Evolutionary conservation across 2,888 invertebrate genomes (phyloP).

Genomic region (Pammene aurita): DNA sequence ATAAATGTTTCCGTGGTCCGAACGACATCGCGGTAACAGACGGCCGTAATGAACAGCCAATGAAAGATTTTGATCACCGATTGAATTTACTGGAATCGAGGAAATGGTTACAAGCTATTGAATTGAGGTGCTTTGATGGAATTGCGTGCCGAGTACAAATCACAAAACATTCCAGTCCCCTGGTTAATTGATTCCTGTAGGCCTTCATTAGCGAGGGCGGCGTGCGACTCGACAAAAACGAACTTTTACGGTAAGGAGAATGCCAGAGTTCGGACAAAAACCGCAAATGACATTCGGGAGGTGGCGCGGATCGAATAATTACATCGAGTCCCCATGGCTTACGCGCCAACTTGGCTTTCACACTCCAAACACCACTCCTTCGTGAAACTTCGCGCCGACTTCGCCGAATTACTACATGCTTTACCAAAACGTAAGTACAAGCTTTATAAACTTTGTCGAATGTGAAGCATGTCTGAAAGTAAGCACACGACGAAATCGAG

Average conservation of each 20-base stretch:
- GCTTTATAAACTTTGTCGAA: conserved; percentile 64
- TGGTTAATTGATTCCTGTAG: conserved; percentile 80
- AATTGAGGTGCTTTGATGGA: conserved; percentile 70
- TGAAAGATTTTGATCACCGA: conserved; percentile 54
- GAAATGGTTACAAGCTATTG: conserved; percentile 56
- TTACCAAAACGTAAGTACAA: conserved; percentile 67
- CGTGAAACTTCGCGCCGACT: conserved; percentile 67
- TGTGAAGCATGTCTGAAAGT: conserved; percentile 46
- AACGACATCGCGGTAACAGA: neutral
- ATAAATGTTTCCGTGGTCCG: conserved; percentile 10
- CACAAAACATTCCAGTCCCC: conserved; percentile 79
- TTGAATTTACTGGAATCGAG: conserved; percentile 57
- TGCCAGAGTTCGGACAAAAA: conserved; percentile 70
- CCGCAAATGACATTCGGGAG: conserved; percentile 73
- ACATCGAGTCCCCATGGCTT: conserved; percentile 55
- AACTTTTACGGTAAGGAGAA: conserved; percentile 72
- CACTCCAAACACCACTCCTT: conserved; percentile 62
- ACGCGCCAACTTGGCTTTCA: conserved; percentile 69
- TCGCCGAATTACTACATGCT: conserved; percentile 71
- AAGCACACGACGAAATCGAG: no score
- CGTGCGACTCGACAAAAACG: conserved; percentile 69
- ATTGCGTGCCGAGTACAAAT: conserved; percentile 73
- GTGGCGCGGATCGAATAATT: conserved; percentile 73
- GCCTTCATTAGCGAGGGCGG: conserved; percentile 76
- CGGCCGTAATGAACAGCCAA: conserved; percentile 40